Percentiles rank a stretch among this genome's conserved stretches.
These are phyloP conservation scores for Peromyscus californicus DNA, from an alignment of 2,113 vertebrate genomes.

Conservation along the genomic window DNA sequence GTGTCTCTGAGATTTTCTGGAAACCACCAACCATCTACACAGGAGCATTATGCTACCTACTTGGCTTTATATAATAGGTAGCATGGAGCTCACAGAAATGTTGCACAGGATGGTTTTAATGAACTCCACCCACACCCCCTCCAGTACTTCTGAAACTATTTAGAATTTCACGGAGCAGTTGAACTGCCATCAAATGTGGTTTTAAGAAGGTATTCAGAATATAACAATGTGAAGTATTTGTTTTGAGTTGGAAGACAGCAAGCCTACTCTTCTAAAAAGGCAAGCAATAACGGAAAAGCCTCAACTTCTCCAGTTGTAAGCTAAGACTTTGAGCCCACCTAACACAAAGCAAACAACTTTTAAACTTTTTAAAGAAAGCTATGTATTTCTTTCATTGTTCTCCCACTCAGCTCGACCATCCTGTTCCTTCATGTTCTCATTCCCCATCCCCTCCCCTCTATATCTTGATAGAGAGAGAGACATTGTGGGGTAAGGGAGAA, in stretches of 20 bases:
- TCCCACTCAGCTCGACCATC: too few relatives aligned
- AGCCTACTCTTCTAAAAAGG: conserved; percentile 48
- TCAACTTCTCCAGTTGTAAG: conserved; percentile 29
- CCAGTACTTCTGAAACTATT: neutral
- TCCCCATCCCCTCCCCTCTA: too few relatives aligned
- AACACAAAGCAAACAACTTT: conserved; percentile 32
- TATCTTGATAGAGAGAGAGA: too few relatives aligned
- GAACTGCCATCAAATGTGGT: neutral
- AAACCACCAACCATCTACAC: neutral
- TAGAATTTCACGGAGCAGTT: conserved; percentile 30
- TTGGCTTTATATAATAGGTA: conserved; percentile 52
- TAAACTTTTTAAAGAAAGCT: neutral
- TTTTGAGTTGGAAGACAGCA: conserved; percentile 16
- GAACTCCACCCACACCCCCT: neutral
- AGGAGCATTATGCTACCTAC: too few relatives aligned
- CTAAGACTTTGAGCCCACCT: neutral
- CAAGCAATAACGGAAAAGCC: neutral
- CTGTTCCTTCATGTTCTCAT: too few relatives aligned
- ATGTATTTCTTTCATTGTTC: too few relatives aligned
- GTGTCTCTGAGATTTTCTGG: conserved; percentile 29
- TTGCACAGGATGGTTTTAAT: neutral
- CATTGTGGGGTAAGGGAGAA: too few relatives aligned
- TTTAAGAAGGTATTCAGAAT: conserved; percentile 24
- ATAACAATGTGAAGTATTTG: neutral
- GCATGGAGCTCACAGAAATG: conserved; percentile 30